These are phyloP conservation scores for Prenolepis imparis DNA, from an alignment of 2,888 invertebrate genomes.

Conservation along the genomic window DNA sequence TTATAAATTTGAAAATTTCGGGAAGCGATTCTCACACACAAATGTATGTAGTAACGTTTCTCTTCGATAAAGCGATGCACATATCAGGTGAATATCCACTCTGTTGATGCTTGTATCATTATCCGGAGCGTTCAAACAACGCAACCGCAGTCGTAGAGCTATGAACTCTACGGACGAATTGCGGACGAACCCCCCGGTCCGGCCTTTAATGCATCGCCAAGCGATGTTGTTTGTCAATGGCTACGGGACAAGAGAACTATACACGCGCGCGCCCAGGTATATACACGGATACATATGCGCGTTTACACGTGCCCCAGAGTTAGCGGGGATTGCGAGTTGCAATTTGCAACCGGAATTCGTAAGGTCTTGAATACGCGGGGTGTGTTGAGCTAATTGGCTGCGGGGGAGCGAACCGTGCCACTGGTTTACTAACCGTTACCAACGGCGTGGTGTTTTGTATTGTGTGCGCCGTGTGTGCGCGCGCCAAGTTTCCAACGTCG, in stretches of 20 bases:
- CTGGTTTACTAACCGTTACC: slow-evolving; percentile 61
- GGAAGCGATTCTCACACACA: too few relatives aligned
- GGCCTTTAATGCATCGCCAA: slow-evolving; percentile 62
- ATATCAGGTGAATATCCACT: not conserved
- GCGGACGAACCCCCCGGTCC: slow-evolving; percentile 60
- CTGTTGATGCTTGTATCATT: slow-evolving; percentile 45
- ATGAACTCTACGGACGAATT: slow-evolving; percentile 60
- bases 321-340: slow-evolving; percentile 63
- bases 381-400: slow-evolving; percentile 73
- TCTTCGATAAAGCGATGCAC: not conserved
- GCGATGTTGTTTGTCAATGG: slow-evolving; percentile 61
- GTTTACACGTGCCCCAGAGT: slow-evolving; percentile 45
- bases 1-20: not conserved
- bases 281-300: slow-evolving; percentile 26
- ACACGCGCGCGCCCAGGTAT: slow-evolving; percentile 11
- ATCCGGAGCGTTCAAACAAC: slow-evolving; percentile 47
- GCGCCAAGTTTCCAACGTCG: slow-evolving; percentile 37
- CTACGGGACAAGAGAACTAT: slow-evolving; percentile 52
- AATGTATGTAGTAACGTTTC: not conserved
- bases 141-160: slow-evolving; percentile 36
- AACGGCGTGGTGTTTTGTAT: slow-evolving; percentile 47
- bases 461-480: slow-evolving; percentile 25
- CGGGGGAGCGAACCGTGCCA: slow-evolving; percentile 66
- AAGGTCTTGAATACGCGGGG: slow-evolving; percentile 69
- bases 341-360: slow-evolving; percentile 67